Percentiles rank a stretch among this genome's conserved stretches.
These are phyloP conservation scores for Pocillopora damicornis DNA, from an alignment of 64 coral and sea anemone species.

Conservation along the genomic window DNA sequence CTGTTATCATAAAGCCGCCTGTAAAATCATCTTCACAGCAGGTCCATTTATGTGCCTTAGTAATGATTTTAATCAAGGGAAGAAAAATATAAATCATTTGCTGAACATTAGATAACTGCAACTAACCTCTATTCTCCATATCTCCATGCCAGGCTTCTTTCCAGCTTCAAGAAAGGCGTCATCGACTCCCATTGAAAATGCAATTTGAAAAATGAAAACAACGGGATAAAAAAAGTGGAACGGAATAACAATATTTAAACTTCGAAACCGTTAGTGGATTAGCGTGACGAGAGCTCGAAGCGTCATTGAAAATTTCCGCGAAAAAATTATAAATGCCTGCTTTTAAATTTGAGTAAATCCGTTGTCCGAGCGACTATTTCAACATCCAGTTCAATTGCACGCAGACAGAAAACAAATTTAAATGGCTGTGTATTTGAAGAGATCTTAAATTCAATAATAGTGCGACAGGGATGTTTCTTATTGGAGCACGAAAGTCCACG, in stretches of 20 bases:
- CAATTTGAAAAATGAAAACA: conserved; percentile 10
- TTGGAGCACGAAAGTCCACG: conserved; percentile 1
- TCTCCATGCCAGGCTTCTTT: conserved; percentile 72
- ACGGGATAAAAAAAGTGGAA: neutral
- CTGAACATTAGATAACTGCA: neutral
- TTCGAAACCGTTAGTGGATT: neutral
- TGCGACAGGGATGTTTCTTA: neutral
- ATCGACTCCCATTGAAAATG: conserved; percentile 71
- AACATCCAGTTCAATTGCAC: neutral
- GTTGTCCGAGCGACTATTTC: conserved; percentile 24
- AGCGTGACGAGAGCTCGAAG: neutral
- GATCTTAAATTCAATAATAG: neutral
- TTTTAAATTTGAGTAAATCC: neutral
- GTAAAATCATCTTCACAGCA: no score
- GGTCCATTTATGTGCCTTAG: no score
- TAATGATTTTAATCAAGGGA: neutral
- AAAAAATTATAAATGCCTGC: neutral
- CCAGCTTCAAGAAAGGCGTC: conserved; percentile 82
- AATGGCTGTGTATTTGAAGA: conserved; percentile 27
- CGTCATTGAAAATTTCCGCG: neutral
- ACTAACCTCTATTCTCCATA: conserved; percentile 91
- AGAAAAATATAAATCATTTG: neutral
- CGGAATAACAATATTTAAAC: neutral
- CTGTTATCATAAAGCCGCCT: no score
- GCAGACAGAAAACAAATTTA: conserved; percentile 25